These are phyloP conservation scores for Sparidentex hasta DNA, from an alignment of 2,797 vertebrate genomes.

Conservation along the genomic window DNA sequence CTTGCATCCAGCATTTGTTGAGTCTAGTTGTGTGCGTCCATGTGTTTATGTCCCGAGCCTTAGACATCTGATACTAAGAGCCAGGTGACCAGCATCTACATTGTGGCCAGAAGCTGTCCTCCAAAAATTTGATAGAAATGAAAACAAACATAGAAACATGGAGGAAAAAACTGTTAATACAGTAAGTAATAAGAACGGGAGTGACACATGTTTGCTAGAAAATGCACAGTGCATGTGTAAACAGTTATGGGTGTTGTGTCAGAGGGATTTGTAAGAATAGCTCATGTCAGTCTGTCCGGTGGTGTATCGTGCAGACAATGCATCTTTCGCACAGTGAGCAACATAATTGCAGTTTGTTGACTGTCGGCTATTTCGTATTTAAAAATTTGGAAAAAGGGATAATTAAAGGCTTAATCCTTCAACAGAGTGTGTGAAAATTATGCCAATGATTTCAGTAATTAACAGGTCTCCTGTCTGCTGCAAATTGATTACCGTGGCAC, in stretches of 20 bases:
- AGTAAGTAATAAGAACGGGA: no score
- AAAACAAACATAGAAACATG: no score
- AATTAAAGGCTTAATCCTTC: background rate
- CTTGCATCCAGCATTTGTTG: background rate
- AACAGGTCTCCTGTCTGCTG: conserved; percentile 17
- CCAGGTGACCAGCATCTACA: background rate
- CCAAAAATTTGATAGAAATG: background rate
- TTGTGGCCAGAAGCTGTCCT: background rate
- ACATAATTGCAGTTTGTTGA: background rate
- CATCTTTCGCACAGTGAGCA: background rate
- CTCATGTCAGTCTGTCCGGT: no score
- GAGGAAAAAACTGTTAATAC: no score
- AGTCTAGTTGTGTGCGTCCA: background rate
- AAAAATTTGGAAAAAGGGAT: background rate
- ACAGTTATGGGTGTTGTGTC: no score
- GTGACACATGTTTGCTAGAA: no score
- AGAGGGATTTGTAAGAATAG: no score
- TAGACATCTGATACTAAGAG: background rate
- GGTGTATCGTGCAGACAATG: background rate
- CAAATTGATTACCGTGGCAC: conserved; percentile 7
- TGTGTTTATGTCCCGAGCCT: background rate
- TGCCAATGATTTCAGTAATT: conserved; percentile 25
- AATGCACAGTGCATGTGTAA: no score
- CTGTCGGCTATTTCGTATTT: background rate
- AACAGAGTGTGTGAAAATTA: background rate